Evolutionary conservation across 2,888 invertebrate genomes (phyloP), one percentile per base, ranked within the genome.

Genomic region (Brachypalpus laphriformis): DNA sequence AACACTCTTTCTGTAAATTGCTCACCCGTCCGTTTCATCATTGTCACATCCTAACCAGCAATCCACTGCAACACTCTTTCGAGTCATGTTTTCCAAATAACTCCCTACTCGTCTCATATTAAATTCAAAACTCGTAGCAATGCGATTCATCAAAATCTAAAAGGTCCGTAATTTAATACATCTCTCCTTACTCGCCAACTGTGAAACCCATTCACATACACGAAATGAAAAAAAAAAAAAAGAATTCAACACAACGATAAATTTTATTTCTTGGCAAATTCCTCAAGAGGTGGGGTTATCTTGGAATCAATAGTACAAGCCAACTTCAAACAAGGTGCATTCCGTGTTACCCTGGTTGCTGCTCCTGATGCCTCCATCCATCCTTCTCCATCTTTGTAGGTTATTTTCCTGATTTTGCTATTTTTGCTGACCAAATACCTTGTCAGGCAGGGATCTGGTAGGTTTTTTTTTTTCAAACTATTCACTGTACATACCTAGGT

Each of bases 71-170:
- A 59, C 14, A 72, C 49, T 40, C n/a, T n/a, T n/a, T 45, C 47
- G 11, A 57, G 22, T 9, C 71, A 71, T 78, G 70, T 63, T 56
- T 65, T 56, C 14, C 11, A 59, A 59, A 66, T 34, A 40, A 59
- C 45, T 47, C 45, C 14, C 45, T 9, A 8, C 18, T 22, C 16
- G 11, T 61, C 37, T 9, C 61, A 51, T 63, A 75, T 85, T 80
- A 71, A 71, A 86, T 86, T 86, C 81, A 65, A 76, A 54, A 49
- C 76, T 68, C 85, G 85, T 81, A 72, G 51, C 81, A 71, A 76
- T 86, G 81, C 76, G 71, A 86, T 86, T 86, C 85, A 86, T 81
- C 85, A 86, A 81, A 86, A 76, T 75, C 85, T 76, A 86, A 85
- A 85, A 80, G 74, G 70, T 85, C 40, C 70, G 80, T 75, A 85